These are phyloP conservation scores for Coptodon bakossiorum DNA, from an alignment of 2,113 vertebrate genomes.

Conservation along the genomic window DNA sequence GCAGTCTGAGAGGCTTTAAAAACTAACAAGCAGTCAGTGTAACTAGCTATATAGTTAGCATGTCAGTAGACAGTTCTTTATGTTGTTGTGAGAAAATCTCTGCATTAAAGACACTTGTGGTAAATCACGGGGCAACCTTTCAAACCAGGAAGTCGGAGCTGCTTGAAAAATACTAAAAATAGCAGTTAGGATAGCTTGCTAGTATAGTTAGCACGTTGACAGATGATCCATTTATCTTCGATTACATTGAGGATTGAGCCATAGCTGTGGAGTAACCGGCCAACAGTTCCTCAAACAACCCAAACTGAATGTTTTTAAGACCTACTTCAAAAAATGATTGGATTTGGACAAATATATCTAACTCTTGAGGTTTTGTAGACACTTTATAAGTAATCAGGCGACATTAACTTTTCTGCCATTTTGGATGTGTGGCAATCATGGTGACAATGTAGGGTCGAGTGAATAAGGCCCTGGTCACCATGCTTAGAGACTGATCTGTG, in stretches of 20 bases:
- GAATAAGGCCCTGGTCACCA: background rate
- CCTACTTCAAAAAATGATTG: background rate
- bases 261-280: background rate
- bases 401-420: background rate
- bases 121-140: background rate
- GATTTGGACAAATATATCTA: background rate
- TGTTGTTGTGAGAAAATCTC: background rate
- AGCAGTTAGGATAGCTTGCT: background rate
- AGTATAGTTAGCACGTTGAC: background rate
- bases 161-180: background rate
- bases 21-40: background rate
- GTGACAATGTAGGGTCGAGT: background rate
- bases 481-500: background rate
- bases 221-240: background rate
- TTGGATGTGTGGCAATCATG: background rate
- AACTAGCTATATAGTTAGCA: background rate
- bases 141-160: fast-evolving
- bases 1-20: background rate
- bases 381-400: background rate
- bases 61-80: background rate
- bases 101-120: background rate
- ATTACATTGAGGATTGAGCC: background rate
- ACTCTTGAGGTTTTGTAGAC: background rate
- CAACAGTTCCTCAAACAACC: background rate
- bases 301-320: background rate